Evolutionary conservation across 1,140 invertebrate species (phyloP).

Genomic region (Calephelis virginiensis): DNA sequence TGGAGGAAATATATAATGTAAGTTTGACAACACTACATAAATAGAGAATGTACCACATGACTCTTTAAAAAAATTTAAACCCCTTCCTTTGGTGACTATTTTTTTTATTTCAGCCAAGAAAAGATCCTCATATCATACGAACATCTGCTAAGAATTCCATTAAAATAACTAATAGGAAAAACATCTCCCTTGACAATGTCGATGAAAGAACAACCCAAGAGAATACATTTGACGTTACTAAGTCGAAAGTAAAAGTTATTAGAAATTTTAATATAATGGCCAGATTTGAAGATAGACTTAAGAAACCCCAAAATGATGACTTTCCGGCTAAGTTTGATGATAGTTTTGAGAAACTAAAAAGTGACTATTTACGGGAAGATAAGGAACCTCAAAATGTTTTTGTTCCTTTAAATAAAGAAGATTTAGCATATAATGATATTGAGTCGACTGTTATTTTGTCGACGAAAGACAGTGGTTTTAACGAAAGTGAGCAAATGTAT

Average conservation of each 20-base stretch:
- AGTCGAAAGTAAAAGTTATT: conserved; percentile 24
- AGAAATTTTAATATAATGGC: conserved; percentile 28
- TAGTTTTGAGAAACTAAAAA: background rate
- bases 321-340: conserved; percentile 17
- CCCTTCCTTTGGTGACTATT: too few relatives aligned
- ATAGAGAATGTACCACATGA: too few relatives aligned
- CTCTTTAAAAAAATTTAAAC: too few relatives aligned
- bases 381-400: too few relatives aligned
- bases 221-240: background rate
- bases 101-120: background rate
- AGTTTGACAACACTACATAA: too few relatives aligned
- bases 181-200: too few relatives aligned
- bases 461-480: conserved; percentile 38
- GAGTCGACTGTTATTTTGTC: too few relatives aligned
- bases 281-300: conserved; percentile 24
- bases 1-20: too few relatives aligned
- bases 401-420: too few relatives aligned
- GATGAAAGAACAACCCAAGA: too few relatives aligned
- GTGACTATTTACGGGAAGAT: too few relatives aligned
- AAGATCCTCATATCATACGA: background rate
- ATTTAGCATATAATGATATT: conserved; percentile 17
- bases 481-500: conserved; percentile 28
- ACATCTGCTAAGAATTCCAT: background rate
- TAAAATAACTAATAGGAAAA: background rate
- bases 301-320: conserved; percentile 16